Conservation (phyloP, 2,888 invertebrate genomes). For the Melolontha melolontha region DNA sequence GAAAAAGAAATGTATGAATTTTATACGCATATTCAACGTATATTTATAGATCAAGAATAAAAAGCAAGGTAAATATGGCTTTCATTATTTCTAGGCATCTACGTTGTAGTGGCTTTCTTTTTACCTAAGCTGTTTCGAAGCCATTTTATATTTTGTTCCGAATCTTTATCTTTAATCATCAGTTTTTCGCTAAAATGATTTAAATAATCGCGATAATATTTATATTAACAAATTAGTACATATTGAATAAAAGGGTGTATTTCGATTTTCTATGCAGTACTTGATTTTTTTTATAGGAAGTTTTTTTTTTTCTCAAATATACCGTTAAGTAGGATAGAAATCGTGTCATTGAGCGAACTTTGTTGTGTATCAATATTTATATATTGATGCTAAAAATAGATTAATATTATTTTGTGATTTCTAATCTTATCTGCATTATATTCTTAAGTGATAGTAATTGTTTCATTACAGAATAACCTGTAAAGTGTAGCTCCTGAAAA, state of each 20-base stretch:
- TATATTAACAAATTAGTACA: background rate
- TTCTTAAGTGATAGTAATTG: slow-evolving; percentile 5
- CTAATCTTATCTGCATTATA: slow-evolving; percentile 14
- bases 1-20: slow-evolving; percentile 47
- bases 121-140: slow-evolving; percentile 45
- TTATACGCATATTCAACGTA: slow-evolving; percentile 45
- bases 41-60: slow-evolving; percentile 46
- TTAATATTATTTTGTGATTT: slow-evolving; percentile 11
- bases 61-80: slow-evolving; percentile 47
- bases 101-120: slow-evolving; percentile 42
- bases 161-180: slow-evolving; percentile 44
- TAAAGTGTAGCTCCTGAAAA: slow-evolving; percentile 34
- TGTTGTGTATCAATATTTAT: slow-evolving; percentile 33
- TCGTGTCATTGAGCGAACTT: slow-evolving; percentile 30
- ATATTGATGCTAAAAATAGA: slow-evolving; percentile 28
- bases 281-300: slow-evolving; percentile 1
- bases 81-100: slow-evolving; percentile 35
- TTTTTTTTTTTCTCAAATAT: slow-evolving; percentile 16
- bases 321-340: slow-evolving; percentile 33
- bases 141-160: slow-evolving; percentile 46
- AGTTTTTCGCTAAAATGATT: slow-evolving; percentile 23
- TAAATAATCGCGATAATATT: slow-evolving; percentile 5
- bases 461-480: slow-evolving; percentile 40
- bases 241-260: background rate
- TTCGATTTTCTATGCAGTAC: slow-evolving; percentile 9